Conservation (phyloP, 2,113 vertebrate genomes). For the Myotis davidii region DNA sequence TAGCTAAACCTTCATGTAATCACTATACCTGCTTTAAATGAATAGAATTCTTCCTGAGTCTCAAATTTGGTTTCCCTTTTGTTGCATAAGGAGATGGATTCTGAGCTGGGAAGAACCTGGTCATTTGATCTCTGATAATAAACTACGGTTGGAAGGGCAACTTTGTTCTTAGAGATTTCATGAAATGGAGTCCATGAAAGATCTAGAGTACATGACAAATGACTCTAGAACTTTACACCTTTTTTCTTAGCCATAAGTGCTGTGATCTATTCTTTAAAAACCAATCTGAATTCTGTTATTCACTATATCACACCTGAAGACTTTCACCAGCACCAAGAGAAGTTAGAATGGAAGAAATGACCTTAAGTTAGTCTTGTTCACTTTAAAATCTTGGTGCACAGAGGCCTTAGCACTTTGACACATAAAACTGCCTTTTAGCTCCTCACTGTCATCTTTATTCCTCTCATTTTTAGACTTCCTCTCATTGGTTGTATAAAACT, state of each 20-base stretch:
- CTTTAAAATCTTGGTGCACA: background rate
- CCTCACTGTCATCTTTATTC: background rate
- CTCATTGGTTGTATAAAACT: conserved; percentile 71
- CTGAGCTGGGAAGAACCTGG: background rate
- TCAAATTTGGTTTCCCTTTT: background rate
- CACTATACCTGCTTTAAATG: background rate
- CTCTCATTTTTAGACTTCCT: conserved; percentile 58
- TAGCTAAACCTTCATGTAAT: background rate
- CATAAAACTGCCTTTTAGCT: conserved; percentile 69
- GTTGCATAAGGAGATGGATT: background rate
- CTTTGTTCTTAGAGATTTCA: background rate
- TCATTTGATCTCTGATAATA: conserved; percentile 36
- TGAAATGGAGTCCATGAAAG: background rate
- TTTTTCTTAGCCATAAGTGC: background rate
- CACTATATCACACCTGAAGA: background rate
- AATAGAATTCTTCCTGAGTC: background rate
- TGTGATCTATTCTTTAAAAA: background rate
- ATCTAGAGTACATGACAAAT: background rate
- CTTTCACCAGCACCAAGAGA: conserved; percentile 61
- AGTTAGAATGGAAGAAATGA: background rate
- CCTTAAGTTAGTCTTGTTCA: background rate
- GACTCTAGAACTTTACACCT: background rate
- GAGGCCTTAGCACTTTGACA: conserved; percentile 52
- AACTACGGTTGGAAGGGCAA: conserved; percentile 13
- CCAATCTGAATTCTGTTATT: background rate